These are phyloP conservation scores for Axea sp. DNA, from an alignment of 2,888 invertebrate species.

Conservation along the genomic window DNA sequence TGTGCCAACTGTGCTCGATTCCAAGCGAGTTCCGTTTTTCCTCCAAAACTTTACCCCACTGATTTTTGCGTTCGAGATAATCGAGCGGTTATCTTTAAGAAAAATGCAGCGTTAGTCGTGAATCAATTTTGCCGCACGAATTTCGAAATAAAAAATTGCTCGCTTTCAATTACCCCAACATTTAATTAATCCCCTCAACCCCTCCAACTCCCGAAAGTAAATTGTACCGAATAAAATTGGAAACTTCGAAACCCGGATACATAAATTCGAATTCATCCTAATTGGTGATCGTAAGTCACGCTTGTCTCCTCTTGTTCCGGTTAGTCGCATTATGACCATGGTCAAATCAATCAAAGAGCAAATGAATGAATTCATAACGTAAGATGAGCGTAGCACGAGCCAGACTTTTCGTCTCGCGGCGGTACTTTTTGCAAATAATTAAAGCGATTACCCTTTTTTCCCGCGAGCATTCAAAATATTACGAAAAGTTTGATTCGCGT, in stretches of 20 bases:
- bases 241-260: slow-evolving; percentile 46
- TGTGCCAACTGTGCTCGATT: slow-evolving; percentile 33
- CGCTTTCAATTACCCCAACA: no score
- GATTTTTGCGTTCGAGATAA: no score
- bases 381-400: slow-evolving; percentile 25
- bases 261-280: slow-evolving; percentile 54
- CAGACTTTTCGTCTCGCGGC: slow-evolving; percentile 1
- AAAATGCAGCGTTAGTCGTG: no score
- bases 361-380: slow-evolving; percentile 41
- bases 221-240: slow-evolving; percentile 27
- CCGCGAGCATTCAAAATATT: slow-evolving; percentile 23
- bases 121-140: no score
- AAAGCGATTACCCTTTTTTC: slow-evolving; percentile 17
- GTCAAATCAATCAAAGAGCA: slow-evolving; percentile 53
- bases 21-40: slow-evolving; percentile 26
- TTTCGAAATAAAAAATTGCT: no score
- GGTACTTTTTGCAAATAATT: slow-evolving; percentile 4
- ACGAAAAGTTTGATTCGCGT: slow-evolving; percentile 29
- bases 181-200: slow-evolving; percentile 22
- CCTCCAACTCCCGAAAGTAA: slow-evolving; percentile 9
- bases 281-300: slow-evolving; percentile 48
- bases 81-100: no score
- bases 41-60: no score
- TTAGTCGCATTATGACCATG: slow-evolving; percentile 52
- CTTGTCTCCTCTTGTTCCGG: slow-evolving; percentile 48